Conservation (phyloP, 2,797 vertebrate species). For the Clangula hyemalis region DNA sequence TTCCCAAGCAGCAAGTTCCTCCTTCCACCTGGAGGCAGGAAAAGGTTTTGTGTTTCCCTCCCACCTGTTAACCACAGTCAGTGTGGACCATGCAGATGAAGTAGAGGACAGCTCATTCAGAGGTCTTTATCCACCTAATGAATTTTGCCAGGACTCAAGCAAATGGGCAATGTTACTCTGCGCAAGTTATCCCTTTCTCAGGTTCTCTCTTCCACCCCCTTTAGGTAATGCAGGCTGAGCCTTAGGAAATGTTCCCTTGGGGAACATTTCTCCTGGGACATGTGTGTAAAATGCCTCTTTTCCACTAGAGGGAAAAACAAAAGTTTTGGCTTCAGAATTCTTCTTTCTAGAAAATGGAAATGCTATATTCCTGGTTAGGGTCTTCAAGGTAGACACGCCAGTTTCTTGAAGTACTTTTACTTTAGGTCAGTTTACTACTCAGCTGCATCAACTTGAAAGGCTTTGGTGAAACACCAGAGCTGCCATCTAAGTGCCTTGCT, state of each 20-base stretch:
- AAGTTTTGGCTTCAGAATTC: neutral
- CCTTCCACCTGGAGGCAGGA: neutral
- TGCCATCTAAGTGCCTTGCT: neutral
- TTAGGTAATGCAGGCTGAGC: neutral
- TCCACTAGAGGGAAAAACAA: neutral
- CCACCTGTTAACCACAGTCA: neutral
- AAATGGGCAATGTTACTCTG: neutral
- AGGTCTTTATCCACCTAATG: neutral
- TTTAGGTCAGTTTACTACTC: neutral
- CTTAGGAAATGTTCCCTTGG: neutral
- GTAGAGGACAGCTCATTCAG: neutral
- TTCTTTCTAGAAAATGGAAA: neutral
- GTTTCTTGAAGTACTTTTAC: neutral
- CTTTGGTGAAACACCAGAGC: neutral
- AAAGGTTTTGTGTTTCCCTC: neutral
- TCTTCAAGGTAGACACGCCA: neutral
- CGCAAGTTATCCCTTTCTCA: neutral
- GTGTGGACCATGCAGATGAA: neutral
- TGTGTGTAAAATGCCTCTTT: neutral
- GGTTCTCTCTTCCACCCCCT: neutral
- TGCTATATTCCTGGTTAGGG: neutral
- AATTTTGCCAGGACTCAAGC: neutral
- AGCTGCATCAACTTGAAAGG: neutral
- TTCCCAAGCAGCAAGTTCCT: neutral
- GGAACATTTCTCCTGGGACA: neutral